Percentiles rank a stretch among this genome's conserved stretches.
Conservation (phyloP, 2,797 vertebrate species). For the Perdix hodgsoniae region DNA sequence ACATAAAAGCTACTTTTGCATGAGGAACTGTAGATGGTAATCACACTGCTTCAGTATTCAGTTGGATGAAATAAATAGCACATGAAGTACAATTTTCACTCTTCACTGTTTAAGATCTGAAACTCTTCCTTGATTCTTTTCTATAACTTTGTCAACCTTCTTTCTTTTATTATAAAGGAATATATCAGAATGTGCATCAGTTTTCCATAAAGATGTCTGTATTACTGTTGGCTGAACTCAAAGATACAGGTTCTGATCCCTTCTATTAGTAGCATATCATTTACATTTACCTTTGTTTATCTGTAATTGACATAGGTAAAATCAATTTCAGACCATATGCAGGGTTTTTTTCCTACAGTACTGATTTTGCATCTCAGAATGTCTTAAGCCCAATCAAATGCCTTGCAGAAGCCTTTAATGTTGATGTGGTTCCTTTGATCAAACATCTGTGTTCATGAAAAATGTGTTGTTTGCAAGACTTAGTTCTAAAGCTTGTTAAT, state of each 20-base stretch:
- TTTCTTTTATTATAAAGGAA: background rate
- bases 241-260: background rate
- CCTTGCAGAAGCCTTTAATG: background rate
- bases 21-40: background rate
- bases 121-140: background rate
- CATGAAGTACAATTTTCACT: background rate
- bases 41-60: background rate
- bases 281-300: background rate
- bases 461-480: background rate
- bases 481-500: background rate
- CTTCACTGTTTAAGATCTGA: background rate
- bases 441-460: background rate
- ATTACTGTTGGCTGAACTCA: background rate
- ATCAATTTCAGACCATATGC: background rate
- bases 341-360: background rate
- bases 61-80: background rate
- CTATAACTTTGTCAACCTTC: background rate
- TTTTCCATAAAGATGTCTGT: background rate
- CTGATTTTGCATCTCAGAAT: background rate
- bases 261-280: background rate
- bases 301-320: background rate
- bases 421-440: slow-evolving; percentile 30
- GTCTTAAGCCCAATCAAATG: background rate
- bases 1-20: background rate
- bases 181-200: background rate